Base-by-base conservation (phyloP, 2,113 vertebrate genomes). In the Sinocyclocheilus rhinocerous region DNA sequence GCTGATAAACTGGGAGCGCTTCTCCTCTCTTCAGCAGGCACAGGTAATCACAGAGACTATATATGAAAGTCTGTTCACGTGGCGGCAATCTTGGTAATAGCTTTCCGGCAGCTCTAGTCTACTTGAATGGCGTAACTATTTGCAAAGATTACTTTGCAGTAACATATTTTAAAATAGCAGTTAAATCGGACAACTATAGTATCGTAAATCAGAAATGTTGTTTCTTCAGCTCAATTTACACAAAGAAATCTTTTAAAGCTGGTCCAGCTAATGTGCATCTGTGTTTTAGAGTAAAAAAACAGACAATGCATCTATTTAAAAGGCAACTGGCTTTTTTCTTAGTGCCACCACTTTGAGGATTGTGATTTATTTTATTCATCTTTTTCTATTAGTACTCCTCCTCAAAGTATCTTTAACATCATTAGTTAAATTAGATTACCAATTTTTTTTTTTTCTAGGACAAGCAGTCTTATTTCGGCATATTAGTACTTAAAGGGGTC, bases 1-100 rank as follows among this genome's bases (percentile, higher is more conserved):
- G 0, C 63, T 98, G 0, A 93, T 98, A 82, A 96, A 82, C 95
- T 99, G 98, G 98, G 96, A 96, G 8, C 94, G 94, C 16, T 99
- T 99, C 85, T 61, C 85, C 67, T 97, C 97, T 29, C 95, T 99
- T 65, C 94, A 97, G 85, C 97, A 99, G 87, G 97, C 94, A 0
- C 96, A 99, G 97, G 98, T 98, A 88, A 76, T 6, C 73, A 81
- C 50, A 70, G 18, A 36, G 24, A 22, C 6, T 16, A 22, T 67
- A 52, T 50, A 29, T 29, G 29, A 29, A 45, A 12, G 70, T 75
- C 20, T 4, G 6, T 16, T 69, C 65, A 69, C 65, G 33, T 33
- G 59, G n/a, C 11, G n/a, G 16, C 29, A 29, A 36, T 70, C 67
- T 36, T 36, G 29, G 29, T 70, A 70, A 36, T 70, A 36, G 29